Base-by-base conservation (phyloP, 2,797 vertebrate species). In the Microctenopoma lineatum region DNA sequence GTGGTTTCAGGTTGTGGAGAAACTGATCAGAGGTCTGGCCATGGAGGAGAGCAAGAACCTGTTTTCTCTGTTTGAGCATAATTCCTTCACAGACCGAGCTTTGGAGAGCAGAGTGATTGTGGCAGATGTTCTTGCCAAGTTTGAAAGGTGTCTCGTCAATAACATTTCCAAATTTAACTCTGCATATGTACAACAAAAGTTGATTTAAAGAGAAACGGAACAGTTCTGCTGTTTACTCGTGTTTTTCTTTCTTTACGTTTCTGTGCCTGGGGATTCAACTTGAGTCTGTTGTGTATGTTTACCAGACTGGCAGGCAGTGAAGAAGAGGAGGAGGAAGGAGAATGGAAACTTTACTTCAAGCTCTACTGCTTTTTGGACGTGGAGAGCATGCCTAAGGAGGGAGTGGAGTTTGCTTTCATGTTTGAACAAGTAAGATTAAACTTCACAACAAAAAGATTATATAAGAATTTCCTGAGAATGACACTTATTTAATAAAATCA, bases 351-450 rank as follows among this genome's bases (percentile, higher is more conserved):
- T 7, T 98, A 98, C 90, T 98, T 98, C 77, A 98, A 97, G 75
- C 95, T 98, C 38, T 98, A 98, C 86, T 98, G 97, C 77, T 98
- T 98, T 90, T 88, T 98, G 70, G 96, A 98, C 80, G 93, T 97
- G 48, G 96, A 96, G 88, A 96, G 95, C 65, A 96, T 98, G 92
- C 94, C 95, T 18, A 96, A 94, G 85, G 96, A 97, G 59, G 96
- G 97, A 0, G 95, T 98, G 70, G 97, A 98, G 84, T 98, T 97
- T 91, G 97, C 96, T 4, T 98, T 98, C 87, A 97, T 98, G 97
- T 98, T 98, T 91, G 97, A 98, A 81, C 97, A 98, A 95, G 97
- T 96, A 73, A 85, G 50, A 15, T 66, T 34, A 34, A 34, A 34
- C 54, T 47, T 16, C 11, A 46, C 32, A 34, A 34, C 32, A 6